Percentiles rank a stretch among this genome's conserved stretches.
Conservation (phyloP, 2,888 invertebrate species). For the Horisme vitalbata region DNA sequence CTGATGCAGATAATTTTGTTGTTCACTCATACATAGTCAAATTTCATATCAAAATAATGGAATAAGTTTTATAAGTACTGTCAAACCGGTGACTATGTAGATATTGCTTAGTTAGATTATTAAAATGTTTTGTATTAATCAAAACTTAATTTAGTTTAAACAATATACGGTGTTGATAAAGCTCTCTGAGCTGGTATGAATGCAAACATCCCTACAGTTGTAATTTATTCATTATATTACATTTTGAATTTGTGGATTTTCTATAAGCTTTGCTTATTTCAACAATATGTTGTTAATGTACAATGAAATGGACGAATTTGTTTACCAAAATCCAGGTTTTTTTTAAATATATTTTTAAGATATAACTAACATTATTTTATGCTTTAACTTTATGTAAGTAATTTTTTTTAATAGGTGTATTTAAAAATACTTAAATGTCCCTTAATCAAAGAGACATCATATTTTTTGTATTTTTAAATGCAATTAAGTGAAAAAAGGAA, state of each 20-base stretch:
- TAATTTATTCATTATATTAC: no score
- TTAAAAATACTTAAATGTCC: constrained; percentile 17
- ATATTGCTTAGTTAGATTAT: constrained; percentile 7
- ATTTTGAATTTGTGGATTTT: no score
- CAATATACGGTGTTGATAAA: no score
- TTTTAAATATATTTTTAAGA: constrained; percentile 17
- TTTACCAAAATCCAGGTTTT: constrained; percentile 8
- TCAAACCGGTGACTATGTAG: not conserved
- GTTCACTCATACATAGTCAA: no score
- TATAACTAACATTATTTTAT: constrained; percentile 12
- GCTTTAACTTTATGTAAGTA: constrained; percentile 10
- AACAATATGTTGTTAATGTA: constrained; percentile 3
- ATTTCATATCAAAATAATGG: not conserved
- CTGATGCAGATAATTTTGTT: no score
- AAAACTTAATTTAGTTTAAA: constrained; percentile 7
- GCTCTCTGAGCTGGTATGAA: no score
- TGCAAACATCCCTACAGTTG: no score
- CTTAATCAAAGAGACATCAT: constrained; percentile 3
- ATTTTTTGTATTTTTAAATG: constrained; percentile 14
- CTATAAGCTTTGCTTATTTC: not conserved
- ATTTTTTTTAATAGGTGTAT: constrained; percentile 11
- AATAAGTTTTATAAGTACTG: not conserved
- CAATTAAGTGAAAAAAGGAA: not conserved
- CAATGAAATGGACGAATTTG: constrained; percentile 29
- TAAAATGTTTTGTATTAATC: constrained; percentile 2